phyloP scores from a whole-genome alignment of 2,113 vertebrate genomes.

The Antennarius striatus region DNA sequence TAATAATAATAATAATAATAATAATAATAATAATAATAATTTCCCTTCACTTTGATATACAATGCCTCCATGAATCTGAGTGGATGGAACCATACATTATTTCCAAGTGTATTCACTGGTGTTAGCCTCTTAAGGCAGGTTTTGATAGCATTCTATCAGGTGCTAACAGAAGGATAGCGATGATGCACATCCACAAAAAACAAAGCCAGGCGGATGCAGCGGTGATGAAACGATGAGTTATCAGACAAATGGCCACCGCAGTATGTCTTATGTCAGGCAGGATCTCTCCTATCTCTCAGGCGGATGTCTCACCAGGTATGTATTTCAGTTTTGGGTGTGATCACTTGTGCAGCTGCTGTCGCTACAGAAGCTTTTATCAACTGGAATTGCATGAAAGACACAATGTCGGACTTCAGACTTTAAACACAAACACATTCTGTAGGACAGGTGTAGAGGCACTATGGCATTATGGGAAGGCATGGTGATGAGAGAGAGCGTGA shows the following conservation, averaged over 20 bases:
- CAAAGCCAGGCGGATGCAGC: too few relatives aligned
- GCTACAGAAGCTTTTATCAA: conserved; percentile 38
- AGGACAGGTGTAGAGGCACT: conserved; percentile 15
- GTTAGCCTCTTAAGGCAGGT: too few relatives aligned
- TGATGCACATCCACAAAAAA: too few relatives aligned
- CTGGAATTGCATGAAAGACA: conserved; percentile 33
- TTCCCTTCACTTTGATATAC: too few relatives aligned
- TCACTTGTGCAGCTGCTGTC: conserved; percentile 20
- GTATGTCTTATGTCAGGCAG: not conserved
- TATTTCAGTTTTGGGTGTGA: conserved; percentile 53
- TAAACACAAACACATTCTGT: conserved; percentile 18
- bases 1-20: too few relatives aligned
- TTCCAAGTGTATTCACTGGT: too few relatives aligned
- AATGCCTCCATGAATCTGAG: too few relatives aligned
- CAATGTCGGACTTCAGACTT: conserved; percentile 65
- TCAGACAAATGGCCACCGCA: not conserved
- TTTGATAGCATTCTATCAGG: too few relatives aligned
- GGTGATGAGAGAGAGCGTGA: conserved; percentile 3
- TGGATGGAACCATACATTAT: too few relatives aligned
- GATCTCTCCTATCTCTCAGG: not conserved
- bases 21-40: too few relatives aligned
- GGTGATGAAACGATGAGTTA: too few relatives aligned
- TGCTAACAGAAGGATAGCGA: too few relatives aligned
- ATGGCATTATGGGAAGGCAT: conserved; percentile 26
- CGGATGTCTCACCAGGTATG: conserved; percentile 4